A percentile compares a stretch with the other conserved stretches of the same genome.
These are phyloP conservation scores for Nasua narica DNA, from an alignment of 2,797 vertebrate genomes.

Conservation along the genomic window DNA sequence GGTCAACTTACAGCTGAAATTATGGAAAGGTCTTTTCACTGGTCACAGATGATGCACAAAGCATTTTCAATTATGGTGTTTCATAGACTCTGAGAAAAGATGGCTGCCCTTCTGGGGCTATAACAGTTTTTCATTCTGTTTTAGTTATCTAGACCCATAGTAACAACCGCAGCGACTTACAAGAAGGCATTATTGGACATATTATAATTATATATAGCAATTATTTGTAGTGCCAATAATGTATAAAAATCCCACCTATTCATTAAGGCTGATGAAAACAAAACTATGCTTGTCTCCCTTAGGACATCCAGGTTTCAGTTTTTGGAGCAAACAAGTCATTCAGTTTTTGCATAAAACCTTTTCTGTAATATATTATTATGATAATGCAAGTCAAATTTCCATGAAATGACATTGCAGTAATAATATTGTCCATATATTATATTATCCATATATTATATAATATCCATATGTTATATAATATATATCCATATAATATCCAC, in stretches of 20 bases:
- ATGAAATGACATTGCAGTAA: slow-evolving; percentile 13
- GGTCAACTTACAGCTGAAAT: slow-evolving; percentile 40
- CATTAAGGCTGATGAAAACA: slow-evolving; percentile 42
- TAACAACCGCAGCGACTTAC: slow-evolving; percentile 69
- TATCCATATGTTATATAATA: no score
- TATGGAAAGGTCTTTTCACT: slow-evolving; percentile 49
- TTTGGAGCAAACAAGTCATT: slow-evolving; percentile 24
- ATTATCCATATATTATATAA: no score
- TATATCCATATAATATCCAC: no score
- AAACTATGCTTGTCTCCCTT: slow-evolving; percentile 34
- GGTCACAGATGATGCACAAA: slow-evolving; percentile 55
- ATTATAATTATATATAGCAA: slow-evolving; percentile 67
- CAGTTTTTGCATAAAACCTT: slow-evolving; percentile 34
- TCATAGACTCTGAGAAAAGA: slow-evolving; percentile 41
- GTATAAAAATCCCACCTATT: slow-evolving; percentile 54
- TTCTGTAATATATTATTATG: slow-evolving; percentile 37
- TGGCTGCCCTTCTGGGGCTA: slow-evolving; percentile 62
- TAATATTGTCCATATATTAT: neutral
- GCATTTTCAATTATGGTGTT: slow-evolving; percentile 53
- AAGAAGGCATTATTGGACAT: slow-evolving; percentile 62
- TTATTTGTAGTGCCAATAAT: slow-evolving; percentile 61
- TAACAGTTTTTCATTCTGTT: slow-evolving; percentile 64
- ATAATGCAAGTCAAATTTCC: slow-evolving; percentile 32
- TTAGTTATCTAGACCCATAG: slow-evolving; percentile 72
- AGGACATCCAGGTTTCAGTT: slow-evolving; percentile 23